Conservation (phyloP, 2,888 invertebrate genomes). For the Yponomeuta cagnagella region DNA sequence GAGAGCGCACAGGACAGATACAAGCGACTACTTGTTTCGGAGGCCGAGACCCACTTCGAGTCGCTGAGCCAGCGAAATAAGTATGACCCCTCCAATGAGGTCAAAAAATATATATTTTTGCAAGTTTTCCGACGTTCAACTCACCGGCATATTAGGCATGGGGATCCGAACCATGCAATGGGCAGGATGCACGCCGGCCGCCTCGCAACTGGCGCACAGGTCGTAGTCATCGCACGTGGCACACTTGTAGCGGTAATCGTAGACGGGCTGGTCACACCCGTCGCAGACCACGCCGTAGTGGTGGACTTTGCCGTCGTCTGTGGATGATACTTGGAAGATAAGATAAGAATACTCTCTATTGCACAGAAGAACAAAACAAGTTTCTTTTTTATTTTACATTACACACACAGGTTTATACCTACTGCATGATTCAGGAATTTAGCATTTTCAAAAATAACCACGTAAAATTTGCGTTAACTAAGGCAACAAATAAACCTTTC, state of each 20-base stretch:
- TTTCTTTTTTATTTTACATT: not conserved
- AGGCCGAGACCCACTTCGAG: too few relatives aligned
- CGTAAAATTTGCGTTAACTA: too few relatives aligned
- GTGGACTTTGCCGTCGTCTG: not conserved
- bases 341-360: not conserved
- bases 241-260: conserved; percentile 92
- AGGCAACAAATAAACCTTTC: too few relatives aligned
- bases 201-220: conserved; percentile 86
- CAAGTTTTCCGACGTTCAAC: conserved; percentile 22
- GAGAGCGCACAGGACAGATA: too few relatives aligned
- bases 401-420: not conserved
- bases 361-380: not conserved
- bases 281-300: conserved; percentile 80
- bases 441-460: too few relatives aligned
- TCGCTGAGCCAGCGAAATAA: too few relatives aligned
- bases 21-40: too few relatives aligned
- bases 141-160: conserved; percentile 49
- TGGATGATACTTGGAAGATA: not conserved
- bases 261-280: conserved; percentile 78
- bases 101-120: too few relatives aligned
- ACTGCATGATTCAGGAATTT: too few relatives aligned
- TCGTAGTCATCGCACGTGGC: conserved; percentile 87
- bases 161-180: conserved; percentile 88
- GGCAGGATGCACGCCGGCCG: conserved; percentile 79
- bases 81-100: too few relatives aligned